Evolutionary conservation across 2,888 invertebrate genomes (phyloP), one percentile per base, ranked within the genome.

Genomic region (Carpatolechia fugitivella): DNA sequence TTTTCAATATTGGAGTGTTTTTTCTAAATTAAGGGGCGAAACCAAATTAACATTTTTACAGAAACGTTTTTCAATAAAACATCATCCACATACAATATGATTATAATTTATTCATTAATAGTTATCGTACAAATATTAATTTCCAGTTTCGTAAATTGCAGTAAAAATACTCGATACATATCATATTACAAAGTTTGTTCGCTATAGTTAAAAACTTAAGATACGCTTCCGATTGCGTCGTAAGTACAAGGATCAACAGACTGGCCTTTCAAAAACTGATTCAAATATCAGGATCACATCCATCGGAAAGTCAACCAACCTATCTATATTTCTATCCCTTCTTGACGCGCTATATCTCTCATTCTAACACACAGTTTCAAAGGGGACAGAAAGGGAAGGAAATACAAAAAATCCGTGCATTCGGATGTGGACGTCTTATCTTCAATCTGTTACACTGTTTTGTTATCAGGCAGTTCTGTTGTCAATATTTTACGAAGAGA

Each of bases 41-140:
- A n/a, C n/a, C n/a, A n/a, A n/a, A n/a, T n/a, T n/a, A n/a, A n/a
- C n/a, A n/a, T n/a, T n/a, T n/a, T n/a, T n/a, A n/a, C n/a, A n/a
- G 48, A 24, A 24, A 24, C 24, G 6, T 24, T 24, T 24, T 18
- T 1, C 66, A 82, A 83, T 85, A 64, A 88, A 84, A 86, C 79
- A 72, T 35, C 57, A 59, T 10, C n/a, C 4, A 54, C 36, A 49
- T 85, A 85, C 85, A 87, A 85, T 89, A 86, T 81, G 87, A 87
- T 89, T 89, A 90, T 89, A 88, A 88, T 90, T 87, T 89, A 90
- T 88, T 87, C 66, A 87, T 86, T 86, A 90, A 88, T 90, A 91
- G 89, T 89, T 85, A 88, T 88, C 85, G 85, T 87, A 88, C 86
- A 88, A 85, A 84, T 78, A 80, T 82, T 82, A 75, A 68, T 70